Conservation (phyloP, 1,140 invertebrate genomes). For the Eumaeus atala region DNA sequence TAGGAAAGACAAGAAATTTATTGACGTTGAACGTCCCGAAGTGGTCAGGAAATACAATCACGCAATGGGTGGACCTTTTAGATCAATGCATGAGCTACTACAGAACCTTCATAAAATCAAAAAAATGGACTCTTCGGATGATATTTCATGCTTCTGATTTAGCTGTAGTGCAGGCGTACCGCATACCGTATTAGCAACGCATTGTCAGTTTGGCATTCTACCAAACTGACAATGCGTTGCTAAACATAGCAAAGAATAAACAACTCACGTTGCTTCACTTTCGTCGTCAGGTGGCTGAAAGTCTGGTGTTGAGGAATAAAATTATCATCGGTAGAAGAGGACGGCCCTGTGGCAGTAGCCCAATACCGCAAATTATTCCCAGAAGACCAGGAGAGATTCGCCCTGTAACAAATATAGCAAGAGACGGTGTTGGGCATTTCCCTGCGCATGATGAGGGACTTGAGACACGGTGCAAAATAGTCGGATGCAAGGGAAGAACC, state of each 20-base stretch:
- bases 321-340: constrained; percentile 26
- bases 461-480: constrained; percentile 28
- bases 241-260: constrained; percentile 29
- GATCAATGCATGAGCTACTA: constrained; percentile 41
- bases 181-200: no score
- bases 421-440: constrained; percentile 31
- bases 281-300: constrained; percentile 28
- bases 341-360: constrained; percentile 28
- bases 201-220: no score
- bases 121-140: constrained; percentile 32
- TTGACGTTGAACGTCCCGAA: constrained; percentile 42
- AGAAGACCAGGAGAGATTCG: constrained; percentile 32
- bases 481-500: constrained; percentile 29
- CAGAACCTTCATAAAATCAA: constrained; percentile 35
- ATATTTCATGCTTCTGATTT: constrained; percentile 40
- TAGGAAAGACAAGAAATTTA: constrained; percentile 45
- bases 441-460: constrained; percentile 27
- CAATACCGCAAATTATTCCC: constrained; percentile 25
- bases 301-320: constrained; percentile 30
- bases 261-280: constrained; percentile 29
- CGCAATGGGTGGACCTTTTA: constrained; percentile 30
- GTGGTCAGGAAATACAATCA: constrained; percentile 41
- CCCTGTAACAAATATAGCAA: constrained; percentile 28
- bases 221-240: constrained; percentile 27
- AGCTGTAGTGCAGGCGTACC: constrained; percentile 30